phyloP scores from a whole-genome alignment of 2,797 vertebrate species.

The Phoxinus dragarum region DNA sequence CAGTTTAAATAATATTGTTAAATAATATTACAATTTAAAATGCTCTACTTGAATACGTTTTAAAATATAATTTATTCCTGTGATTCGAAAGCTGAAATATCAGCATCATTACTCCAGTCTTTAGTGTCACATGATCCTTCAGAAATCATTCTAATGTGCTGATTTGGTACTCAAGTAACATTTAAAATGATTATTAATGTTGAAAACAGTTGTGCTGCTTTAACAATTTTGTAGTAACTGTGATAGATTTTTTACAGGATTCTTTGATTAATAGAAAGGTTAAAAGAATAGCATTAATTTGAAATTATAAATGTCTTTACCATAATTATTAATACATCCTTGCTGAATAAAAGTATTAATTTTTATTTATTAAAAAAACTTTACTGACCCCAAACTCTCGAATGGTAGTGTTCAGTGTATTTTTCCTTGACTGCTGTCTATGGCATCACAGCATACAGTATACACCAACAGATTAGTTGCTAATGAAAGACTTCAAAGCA shows the following conservation, averaged over 20 bases:
- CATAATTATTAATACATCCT: background rate
- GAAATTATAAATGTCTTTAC: background rate
- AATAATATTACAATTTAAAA: background rate
- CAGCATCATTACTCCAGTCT: background rate
- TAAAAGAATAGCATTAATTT: background rate
- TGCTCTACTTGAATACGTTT: background rate
- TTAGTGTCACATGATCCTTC: background rate
- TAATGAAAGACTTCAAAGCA: background rate
- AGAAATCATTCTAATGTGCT: constrained; percentile 6
- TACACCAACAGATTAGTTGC: background rate
- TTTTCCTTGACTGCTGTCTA: background rate
- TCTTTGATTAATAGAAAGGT: background rate
- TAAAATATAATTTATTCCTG: background rate
- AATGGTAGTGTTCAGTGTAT: background rate
- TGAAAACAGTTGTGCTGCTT: background rate
- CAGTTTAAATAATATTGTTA: background rate
- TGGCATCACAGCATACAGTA: background rate
- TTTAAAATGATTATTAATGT: background rate
- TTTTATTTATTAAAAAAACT: background rate
- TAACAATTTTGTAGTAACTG: background rate
- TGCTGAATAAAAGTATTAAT: background rate
- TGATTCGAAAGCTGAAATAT: background rate
- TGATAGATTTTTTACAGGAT: background rate
- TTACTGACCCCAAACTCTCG: background rate
- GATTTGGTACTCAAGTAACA: background rate